Conservation (phyloP, 2,888 invertebrate species). For the Tubulanus polymorphus region DNA sequence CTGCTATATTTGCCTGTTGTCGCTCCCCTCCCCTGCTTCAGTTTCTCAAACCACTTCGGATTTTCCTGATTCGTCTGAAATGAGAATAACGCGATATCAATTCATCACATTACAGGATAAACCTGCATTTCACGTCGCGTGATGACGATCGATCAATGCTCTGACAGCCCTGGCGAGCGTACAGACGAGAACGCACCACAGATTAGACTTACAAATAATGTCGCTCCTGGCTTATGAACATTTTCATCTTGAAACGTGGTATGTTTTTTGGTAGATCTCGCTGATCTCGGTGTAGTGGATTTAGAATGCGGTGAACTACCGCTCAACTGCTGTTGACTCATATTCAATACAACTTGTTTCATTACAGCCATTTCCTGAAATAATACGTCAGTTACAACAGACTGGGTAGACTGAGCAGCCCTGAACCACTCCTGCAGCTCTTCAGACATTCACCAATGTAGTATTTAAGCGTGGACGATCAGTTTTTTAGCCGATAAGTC, state of each 20-base stretch:
- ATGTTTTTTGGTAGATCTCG: background rate
- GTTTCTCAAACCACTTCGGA: constrained; percentile 35
- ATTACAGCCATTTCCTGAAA: constrained; percentile 47
- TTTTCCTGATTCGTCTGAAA: constrained; percentile 34
- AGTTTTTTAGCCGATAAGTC: background rate
- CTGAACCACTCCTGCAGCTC: constrained; percentile 1
- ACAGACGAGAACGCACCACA: too few relatives aligned
- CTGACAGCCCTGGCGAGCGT: too few relatives aligned
- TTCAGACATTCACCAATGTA: background rate
- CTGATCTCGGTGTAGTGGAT: constrained; percentile 4
- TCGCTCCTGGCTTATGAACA: constrained; percentile 19
- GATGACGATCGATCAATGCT: too few relatives aligned
- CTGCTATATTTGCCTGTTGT: constrained; percentile 32
- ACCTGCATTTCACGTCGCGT: background rate
- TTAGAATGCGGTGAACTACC: too few relatives aligned
- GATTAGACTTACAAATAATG: constrained; percentile 18
- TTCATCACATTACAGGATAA: background rate
- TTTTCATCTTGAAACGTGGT: constrained; percentile 13
- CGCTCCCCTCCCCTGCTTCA: constrained; percentile 33
- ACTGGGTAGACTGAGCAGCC: constrained; percentile 4
- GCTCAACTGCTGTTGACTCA: constrained; percentile 32
- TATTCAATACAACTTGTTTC: constrained; percentile 45
- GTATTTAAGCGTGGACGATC: background rate
- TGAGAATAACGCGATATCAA: background rate
- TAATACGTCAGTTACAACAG: background rate